Evolutionary conservation across 2,113 vertebrate genomes (phyloP), one percentile per base, ranked within the genome.

Genomic region (Chinchilla lanigera): DNA sequence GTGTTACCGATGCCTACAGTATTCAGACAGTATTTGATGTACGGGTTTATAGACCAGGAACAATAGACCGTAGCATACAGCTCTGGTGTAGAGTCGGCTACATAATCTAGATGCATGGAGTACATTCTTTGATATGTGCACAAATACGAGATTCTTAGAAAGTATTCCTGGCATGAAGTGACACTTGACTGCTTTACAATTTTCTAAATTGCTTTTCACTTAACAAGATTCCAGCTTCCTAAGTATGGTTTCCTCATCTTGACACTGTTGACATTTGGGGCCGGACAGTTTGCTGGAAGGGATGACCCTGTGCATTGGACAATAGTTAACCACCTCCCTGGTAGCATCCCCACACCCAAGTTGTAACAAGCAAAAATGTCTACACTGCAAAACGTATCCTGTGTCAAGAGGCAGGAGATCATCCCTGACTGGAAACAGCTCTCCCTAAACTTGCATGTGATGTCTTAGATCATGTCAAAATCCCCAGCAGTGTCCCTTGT

Each of bases 71-170:
- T 63, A 14, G 22, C 10, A 33, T 58, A 13, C 1, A 14, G 12
- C 12, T 10, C 14, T n/a, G 2, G 6, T 50, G 26, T 7, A 1
- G 1, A 78, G 44, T 35, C 12, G 56, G 1, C 47, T n/a, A 2
- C 26, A 12, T 5, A 28, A 20, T 17, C 44, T 44, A 26, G 58
- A 20, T 78, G 52, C 17, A 8, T 78, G 69, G 35, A 61, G 24
- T 16, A 10, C 26, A 65, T 4, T 13, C 26, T 77, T 77, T 54
- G 16, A 50, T 30, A 11, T 61, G 26, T 4, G 20, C 10, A 52
- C 3, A 38, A 7, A 35, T 61, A 10, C 30, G 47, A 44, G 22
- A 65, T 65, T 78, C 47, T 54, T 12, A 19, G 47, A 65, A 65
- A 54, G 16, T 12, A 69, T 58, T 14, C 22, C 54, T 7, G 85